Evolutionary conservation across 2,888 invertebrate species (phyloP).

Genomic region (Trachelus troglodyta): DNA sequence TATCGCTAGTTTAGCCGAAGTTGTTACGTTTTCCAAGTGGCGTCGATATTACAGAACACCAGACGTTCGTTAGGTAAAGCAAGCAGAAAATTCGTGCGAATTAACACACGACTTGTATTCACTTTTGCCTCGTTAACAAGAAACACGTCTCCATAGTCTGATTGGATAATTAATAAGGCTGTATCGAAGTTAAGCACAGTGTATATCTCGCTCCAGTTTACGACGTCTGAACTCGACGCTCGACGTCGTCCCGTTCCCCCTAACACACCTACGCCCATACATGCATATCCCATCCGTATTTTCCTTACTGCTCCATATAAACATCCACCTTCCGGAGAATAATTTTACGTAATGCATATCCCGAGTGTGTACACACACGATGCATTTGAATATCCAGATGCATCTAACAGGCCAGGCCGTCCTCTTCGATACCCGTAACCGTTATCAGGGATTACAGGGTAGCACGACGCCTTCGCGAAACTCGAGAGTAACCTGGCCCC

Average conservation of each 20-base stretch:
- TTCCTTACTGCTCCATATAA: background rate
- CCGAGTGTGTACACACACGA: background rate
- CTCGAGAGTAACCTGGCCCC: background rate
- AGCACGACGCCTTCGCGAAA: conserved; percentile 9
- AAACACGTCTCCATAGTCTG: background rate
- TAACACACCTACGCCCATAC: no score
- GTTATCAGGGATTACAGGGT: background rate
- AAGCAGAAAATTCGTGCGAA: background rate
- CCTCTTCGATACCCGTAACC: background rate
- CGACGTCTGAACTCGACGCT: background rate
- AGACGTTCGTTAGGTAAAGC: background rate
- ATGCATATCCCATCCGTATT: background rate
- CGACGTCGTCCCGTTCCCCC: no score
- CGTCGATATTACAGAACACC: background rate
- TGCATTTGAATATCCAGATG: background rate
- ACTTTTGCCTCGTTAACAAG: background rate
- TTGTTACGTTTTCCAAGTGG: background rate
- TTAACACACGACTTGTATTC: background rate
- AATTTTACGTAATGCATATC: background rate
- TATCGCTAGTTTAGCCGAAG: background rate
- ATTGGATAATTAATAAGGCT: background rate
- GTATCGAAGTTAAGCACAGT: background rate
- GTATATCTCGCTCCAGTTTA: background rate
- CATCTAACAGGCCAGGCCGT: background rate
- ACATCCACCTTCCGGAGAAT: background rate